These are phyloP conservation scores for Luffia ferchaultella DNA, from an alignment of 2,888 invertebrate species.

Conservation along the genomic window DNA sequence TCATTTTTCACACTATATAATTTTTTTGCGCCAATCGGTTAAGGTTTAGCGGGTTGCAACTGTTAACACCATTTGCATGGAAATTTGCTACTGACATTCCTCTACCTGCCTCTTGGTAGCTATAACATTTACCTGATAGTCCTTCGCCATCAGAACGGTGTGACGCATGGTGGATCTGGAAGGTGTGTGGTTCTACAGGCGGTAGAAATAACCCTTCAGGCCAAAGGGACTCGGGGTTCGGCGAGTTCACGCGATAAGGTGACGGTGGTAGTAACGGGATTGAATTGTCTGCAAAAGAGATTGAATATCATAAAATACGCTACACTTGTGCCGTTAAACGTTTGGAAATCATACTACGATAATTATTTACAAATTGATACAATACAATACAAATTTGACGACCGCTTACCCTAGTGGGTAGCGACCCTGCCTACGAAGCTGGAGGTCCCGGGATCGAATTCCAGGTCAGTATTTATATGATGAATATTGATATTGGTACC, in stretches of 20 bases:
- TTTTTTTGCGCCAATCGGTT: no score
- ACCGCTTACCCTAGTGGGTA: no score
- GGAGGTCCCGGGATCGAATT: no score
- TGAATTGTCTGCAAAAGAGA: constrained; percentile 23
- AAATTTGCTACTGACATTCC: no score
- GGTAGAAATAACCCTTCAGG: constrained; percentile 63
- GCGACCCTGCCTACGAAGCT: no score
- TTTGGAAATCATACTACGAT: neutral
- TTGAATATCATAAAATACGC: neutral
- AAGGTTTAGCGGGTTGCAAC: no score
- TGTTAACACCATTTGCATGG: no score
- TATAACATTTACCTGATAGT: constrained; percentile 21
- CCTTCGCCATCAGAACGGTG: constrained; percentile 41
- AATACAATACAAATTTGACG: no score
- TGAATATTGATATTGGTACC: no score
- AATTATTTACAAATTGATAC: neutral
- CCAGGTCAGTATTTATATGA: no score
- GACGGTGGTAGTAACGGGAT: constrained; percentile 51
- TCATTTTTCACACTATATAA: no score
- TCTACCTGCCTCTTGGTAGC: no score
- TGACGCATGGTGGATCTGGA: constrained; percentile 26
- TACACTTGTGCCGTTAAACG: neutral
- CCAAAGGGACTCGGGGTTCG: constrained; percentile 65
- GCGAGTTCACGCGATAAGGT: constrained; percentile 56
- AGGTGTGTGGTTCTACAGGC: constrained; percentile 35